Percentiles rank a stretch among this genome's conserved stretches.
phyloP scores from a whole-genome alignment of 1,140 invertebrate species.

The Marisa cornuarietis region DNA sequence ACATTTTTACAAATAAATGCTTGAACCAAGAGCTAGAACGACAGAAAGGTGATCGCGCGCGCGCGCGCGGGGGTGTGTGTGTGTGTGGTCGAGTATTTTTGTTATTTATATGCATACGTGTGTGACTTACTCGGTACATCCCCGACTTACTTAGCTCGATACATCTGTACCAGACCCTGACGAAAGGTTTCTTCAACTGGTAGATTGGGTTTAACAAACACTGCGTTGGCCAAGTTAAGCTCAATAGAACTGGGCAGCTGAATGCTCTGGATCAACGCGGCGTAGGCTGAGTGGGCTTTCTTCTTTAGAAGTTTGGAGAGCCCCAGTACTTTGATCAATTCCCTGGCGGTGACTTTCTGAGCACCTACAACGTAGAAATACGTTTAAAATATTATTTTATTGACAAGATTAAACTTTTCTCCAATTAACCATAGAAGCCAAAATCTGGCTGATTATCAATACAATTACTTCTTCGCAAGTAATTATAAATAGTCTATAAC shows the following conservation, averaged over 20 bases:
- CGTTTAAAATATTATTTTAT: too few species aligned
- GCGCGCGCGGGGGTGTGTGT: background rate
- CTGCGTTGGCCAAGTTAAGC: conserved; percentile 25
- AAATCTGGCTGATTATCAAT: too few species aligned
- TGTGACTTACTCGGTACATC: background rate
- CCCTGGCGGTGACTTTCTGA: background rate
- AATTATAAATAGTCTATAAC: too few species aligned
- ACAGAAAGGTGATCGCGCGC: background rate
- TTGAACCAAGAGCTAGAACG: too few species aligned
- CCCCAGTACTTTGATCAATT: conserved; percentile 19
- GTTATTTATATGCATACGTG: too few species aligned
- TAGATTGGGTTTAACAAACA: conserved; percentile 19
- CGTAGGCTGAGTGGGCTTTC: conserved; percentile 14
- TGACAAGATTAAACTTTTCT: too few species aligned
- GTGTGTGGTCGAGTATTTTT: background rate
- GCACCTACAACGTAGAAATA: conserved; percentile 1
- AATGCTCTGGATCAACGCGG: conserved; percentile 3
- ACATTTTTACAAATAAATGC: too few species aligned
- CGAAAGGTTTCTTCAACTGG: conserved; percentile 15
- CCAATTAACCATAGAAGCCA: too few species aligned
- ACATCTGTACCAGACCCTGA: conserved; percentile 5
- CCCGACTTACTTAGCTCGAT: conserved; percentile 14
- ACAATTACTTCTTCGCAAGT: too few species aligned
- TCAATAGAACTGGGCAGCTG: background rate
- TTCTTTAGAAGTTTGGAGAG: conserved; percentile 8